These are phyloP conservation scores for Distichodus sexfasciatus DNA, from an alignment of 2,797 vertebrate species.

Conservation along the genomic window DNA sequence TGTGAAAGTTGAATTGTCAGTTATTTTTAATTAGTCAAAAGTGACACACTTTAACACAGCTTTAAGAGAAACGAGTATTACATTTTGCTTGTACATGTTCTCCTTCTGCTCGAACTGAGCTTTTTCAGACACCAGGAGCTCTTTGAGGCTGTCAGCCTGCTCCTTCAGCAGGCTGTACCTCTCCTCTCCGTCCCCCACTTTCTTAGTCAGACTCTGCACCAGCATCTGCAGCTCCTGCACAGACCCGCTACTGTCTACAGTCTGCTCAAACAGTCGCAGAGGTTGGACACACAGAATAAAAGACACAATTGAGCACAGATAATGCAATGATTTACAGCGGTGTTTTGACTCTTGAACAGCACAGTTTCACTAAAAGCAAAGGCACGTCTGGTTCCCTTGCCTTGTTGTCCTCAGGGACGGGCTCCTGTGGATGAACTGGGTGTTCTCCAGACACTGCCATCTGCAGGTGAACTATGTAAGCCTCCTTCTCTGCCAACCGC, in stretches of 20 bases:
- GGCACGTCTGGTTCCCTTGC: constrained; percentile 49
- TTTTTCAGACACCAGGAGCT: constrained; percentile 74
- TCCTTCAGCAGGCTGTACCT: constrained; percentile 83
- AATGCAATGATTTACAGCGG: too few species aligned
- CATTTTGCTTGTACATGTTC: constrained; percentile 81
- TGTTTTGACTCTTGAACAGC: too few species aligned
- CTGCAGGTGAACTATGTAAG: constrained; percentile 85
- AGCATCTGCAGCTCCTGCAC: constrained; percentile 78
- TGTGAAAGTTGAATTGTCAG: not conserved
- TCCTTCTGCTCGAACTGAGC: constrained; percentile 80
- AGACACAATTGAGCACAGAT: not conserved
- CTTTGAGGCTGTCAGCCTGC: constrained; percentile 76
- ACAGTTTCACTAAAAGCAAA: not conserved
- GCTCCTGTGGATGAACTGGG: constrained; percentile 30
- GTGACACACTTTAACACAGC: too few species aligned
- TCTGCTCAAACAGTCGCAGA: constrained; percentile 55
- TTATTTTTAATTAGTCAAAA: too few species aligned
- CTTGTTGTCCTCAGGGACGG: constrained; percentile 60
- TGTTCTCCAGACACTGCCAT: constrained; percentile 64
- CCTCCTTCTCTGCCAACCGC: constrained; percentile 84
- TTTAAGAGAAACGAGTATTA: constrained; percentile 53
- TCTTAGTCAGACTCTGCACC: constrained; percentile 82
- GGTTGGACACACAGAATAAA: not conserved
- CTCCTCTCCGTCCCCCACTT: constrained; percentile 85
- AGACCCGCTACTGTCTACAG: constrained; percentile 57